Conservation (phyloP, 2,888 invertebrate genomes). For the Sarcophaga rosellei region DNA sequence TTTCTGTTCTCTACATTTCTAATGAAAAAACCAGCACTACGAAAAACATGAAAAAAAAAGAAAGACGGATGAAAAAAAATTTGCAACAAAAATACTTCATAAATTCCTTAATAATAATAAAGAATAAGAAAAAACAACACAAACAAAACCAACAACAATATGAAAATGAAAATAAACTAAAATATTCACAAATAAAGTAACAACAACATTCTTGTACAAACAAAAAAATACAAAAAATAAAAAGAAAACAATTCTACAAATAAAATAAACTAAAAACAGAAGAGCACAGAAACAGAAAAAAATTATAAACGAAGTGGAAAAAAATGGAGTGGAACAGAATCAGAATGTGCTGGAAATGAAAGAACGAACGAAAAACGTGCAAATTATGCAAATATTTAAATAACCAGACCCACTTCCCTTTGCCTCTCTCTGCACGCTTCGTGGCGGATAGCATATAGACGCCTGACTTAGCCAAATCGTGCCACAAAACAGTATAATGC, state of each 20-base stretch:
- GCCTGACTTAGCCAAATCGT: conserved; percentile 12
- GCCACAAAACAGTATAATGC: conserved; percentile 14
- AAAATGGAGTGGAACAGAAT: neutral
- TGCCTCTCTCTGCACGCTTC: neutral
- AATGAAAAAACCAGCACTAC: too few relatives aligned
- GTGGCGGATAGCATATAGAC: neutral
- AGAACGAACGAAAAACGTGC: conserved; percentile 74
- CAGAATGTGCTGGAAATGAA: conserved; percentile 70
- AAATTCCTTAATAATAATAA: conserved; percentile 68
- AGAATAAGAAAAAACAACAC: neutral
- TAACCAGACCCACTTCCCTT: conserved; percentile 58
- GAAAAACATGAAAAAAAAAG: too few relatives aligned
- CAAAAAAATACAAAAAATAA: conserved; percentile 10
- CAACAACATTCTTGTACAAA: neutral
- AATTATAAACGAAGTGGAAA: conserved; percentile 61
- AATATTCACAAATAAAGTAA: conserved; percentile 58
- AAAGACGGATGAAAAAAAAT: neutral
- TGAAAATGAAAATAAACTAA: neutral
- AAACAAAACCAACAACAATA: conserved; percentile 31
- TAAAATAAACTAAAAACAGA: conserved; percentile 3
- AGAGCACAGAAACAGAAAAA: neutral
- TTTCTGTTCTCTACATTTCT: too few relatives aligned
- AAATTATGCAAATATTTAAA: conserved; percentile 78
- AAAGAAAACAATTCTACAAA: neutral
- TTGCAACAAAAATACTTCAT: conserved; percentile 45